phyloP scores from a whole-genome alignment of 92 coral and sea anemone genomes.

The Pocillopora meandrina region DNA sequence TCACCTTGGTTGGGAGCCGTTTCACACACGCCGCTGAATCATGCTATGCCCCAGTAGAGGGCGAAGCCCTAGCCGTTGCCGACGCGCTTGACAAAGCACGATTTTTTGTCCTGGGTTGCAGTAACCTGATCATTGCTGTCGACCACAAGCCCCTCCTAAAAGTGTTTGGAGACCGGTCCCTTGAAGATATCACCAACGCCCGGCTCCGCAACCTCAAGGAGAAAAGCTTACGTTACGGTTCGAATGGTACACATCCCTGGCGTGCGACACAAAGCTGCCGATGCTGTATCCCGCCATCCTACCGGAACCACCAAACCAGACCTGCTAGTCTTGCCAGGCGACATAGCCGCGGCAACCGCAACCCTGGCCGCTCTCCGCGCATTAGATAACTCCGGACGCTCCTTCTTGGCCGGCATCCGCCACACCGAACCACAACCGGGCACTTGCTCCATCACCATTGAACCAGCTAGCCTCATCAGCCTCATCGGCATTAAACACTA shows the following conservation, averaged over 20 bases:
- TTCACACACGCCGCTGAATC: conserved; percentile 70
- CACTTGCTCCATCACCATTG: conserved; percentile 12
- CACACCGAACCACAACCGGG: not conserved
- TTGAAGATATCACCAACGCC: no score
- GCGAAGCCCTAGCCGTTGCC: no score
- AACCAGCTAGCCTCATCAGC: conserved; percentile 40
- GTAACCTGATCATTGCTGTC: no score
- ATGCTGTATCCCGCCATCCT: conserved; percentile 59
- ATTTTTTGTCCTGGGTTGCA: conserved; percentile 64
- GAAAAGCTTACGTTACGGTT: conserved; percentile 48
- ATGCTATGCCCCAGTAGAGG: conserved; percentile 60
- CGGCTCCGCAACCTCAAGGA: conserved; percentile 68
- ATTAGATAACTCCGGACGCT: not conserved
- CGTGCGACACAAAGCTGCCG: conserved; percentile 54
- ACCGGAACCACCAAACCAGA: conserved; percentile 49
- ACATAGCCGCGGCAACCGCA: conserved; percentile 31
- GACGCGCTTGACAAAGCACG: no score
- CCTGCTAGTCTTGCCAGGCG: conserved; percentile 33
- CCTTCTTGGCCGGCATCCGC: conserved; percentile 36
- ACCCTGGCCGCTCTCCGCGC: conserved; percentile 13
- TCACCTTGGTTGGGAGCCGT: conserved; percentile 67
- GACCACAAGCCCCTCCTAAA: no score
- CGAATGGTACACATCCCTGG: conserved; percentile 55
- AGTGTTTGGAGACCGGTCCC: no score
- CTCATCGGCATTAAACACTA: conserved; percentile 15